A percentile compares a stretch with the other conserved stretches of the same genome.
phyloP scores from a whole-genome alignment of 2,797 vertebrate species.

The Crocidura indochinensis region DNA sequence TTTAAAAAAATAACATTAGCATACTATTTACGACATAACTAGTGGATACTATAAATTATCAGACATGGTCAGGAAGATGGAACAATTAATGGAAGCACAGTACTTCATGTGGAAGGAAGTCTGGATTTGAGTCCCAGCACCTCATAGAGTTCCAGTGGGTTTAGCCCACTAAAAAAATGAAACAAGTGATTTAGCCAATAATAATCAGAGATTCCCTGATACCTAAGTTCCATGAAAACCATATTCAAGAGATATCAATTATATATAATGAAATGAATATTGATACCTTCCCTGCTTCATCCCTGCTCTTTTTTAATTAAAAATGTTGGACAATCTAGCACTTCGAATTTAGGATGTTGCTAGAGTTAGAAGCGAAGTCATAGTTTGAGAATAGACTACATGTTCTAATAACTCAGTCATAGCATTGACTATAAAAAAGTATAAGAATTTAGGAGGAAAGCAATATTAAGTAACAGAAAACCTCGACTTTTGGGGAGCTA shows the following conservation, averaged over 20 bases:
- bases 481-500: neutral
- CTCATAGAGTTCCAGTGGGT: too few relatives aligned
- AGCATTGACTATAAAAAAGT: neutral
- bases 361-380: neutral
- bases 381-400: neutral
- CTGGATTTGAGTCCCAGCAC: too few relatives aligned
- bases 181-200: neutral
- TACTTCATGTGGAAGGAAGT: too few relatives aligned
- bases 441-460: neutral
- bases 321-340: neutral
- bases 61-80: too few relatives aligned
- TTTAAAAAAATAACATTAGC: neutral
- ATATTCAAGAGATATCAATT: neutral
- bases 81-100: too few relatives aligned
- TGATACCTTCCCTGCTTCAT: neutral
- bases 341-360: neutral
- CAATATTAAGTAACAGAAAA: neutral
- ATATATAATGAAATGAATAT: neutral
- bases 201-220: neutral
- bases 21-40: neutral
- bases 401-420: neutral
- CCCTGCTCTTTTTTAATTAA: too few relatives aligned
- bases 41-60: too few relatives aligned
- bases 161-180: neutral
- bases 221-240: neutral